Conservation (phyloP, 2,797 vertebrate genomes). For the Spinus pinus region DNA sequence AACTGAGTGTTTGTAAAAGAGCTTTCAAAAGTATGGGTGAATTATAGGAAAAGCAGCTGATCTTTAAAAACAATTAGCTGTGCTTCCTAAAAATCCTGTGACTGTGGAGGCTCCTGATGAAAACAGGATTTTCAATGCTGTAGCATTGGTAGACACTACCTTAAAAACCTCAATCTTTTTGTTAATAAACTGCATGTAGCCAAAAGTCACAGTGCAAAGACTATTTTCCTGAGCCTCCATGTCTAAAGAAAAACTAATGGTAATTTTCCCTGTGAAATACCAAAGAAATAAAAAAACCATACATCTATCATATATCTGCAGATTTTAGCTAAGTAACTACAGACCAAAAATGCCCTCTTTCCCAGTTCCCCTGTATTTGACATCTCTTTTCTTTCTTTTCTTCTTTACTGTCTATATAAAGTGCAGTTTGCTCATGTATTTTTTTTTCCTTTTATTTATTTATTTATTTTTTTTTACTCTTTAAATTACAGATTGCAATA, state of each 20-base stretch:
- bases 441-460: neutral
- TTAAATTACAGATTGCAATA: conserved; percentile 75
- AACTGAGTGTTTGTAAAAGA: neutral
- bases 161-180: neutral
- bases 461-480: conserved; percentile 26
- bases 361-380: neutral
- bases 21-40: neutral
- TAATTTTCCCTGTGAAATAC: neutral
- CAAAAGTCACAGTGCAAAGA: neutral
- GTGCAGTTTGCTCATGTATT: neutral
- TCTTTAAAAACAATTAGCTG: neutral
- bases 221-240: neutral
- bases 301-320: neutral
- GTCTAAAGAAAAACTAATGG: conserved; percentile 7
- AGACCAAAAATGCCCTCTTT: neutral
- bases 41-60: neutral
- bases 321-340: neutral
- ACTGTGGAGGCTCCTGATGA: neutral
- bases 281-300: neutral
- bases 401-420: neutral
- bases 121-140: conserved; percentile 1
- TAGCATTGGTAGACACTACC: neutral
- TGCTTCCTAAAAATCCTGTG: neutral
- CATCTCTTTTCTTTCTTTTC: neutral
- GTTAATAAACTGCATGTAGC: neutral